A percentile compares a stretch with the other conserved stretches of the same genome.
Conservation (phyloP, 2,113 vertebrate genomes). For the Corythornis cristatus region DNA sequence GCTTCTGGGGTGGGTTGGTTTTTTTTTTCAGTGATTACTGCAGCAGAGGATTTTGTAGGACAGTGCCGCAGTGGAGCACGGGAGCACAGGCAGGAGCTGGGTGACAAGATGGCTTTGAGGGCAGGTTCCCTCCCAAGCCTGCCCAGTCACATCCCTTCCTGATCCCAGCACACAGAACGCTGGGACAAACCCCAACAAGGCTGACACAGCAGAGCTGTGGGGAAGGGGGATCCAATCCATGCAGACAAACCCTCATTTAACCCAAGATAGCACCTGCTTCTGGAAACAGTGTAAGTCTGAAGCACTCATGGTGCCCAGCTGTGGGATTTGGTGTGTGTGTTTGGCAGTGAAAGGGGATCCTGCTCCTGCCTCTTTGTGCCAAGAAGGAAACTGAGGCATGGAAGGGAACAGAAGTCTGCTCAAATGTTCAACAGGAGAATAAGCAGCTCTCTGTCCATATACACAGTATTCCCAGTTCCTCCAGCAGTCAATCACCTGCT, state of each 20-base stretch:
- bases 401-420: background rate
- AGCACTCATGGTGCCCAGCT: accelerated
- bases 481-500: background rate
- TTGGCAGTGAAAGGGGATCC: background rate
- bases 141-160: accelerated
- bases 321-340: background rate
- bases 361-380: background rate
- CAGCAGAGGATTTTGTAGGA: conserved; percentile 67
- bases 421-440: accelerated
- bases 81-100: background rate
- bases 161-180: accelerated
- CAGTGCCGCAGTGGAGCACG: conserved; percentile 47
- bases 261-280: background rate
- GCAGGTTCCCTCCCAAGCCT: background rate
- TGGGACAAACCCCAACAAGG: background rate
- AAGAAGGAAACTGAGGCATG: background rate
- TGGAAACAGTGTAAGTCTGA: background rate
- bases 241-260: background rate
- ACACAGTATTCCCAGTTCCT: background rate
- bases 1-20: background rate
- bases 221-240: background rate
- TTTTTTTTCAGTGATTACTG: background rate
- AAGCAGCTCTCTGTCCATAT: accelerated
- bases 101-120: background rate
- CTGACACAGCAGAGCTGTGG: accelerated